These are phyloP conservation scores for Ariopsis seemanni DNA, from an alignment of 2,113 vertebrate genomes.

Conservation along the genomic window DNA sequence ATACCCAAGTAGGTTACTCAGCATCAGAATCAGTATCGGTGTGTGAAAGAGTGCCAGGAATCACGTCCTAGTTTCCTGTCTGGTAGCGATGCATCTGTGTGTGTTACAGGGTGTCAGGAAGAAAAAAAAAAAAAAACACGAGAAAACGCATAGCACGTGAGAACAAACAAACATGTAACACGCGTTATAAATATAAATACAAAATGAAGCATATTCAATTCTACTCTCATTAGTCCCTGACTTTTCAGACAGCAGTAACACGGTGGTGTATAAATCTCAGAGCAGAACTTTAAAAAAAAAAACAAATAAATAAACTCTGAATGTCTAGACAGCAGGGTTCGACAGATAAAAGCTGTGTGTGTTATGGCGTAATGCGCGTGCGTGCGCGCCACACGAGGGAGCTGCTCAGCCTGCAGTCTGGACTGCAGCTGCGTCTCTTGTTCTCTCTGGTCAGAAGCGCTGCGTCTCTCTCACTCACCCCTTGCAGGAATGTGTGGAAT, in stretches of 20 bases:
- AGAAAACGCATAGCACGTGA: no score
- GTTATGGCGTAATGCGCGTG: not conserved
- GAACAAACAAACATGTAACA: no score
- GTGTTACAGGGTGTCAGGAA: not conserved
- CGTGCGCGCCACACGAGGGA: constrained; percentile 65
- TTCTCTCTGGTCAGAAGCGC: not conserved
- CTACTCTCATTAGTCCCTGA: not conserved
- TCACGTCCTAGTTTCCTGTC: not conserved
- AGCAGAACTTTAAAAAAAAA: no score
- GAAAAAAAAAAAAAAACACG: no score
- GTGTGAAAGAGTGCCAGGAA: not conserved
- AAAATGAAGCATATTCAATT: not conserved
- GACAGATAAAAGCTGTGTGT: not conserved
- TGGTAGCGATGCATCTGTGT: not conserved
- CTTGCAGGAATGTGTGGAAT: constrained; percentile 69
- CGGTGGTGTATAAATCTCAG: not conserved
- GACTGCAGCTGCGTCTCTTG: no score
- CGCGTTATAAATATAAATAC: not conserved
- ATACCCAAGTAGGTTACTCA: no score
- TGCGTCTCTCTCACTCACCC: not conserved
- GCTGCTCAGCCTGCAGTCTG: constrained; percentile 55
- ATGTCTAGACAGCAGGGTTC: not conserved
- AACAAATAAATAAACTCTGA: not conserved
- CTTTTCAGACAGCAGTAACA: not conserved
- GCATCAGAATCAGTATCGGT: not conserved